phyloP scores from a whole-genome alignment of 2,888 invertebrate genomes.

The Harmothoe impar region DNA sequence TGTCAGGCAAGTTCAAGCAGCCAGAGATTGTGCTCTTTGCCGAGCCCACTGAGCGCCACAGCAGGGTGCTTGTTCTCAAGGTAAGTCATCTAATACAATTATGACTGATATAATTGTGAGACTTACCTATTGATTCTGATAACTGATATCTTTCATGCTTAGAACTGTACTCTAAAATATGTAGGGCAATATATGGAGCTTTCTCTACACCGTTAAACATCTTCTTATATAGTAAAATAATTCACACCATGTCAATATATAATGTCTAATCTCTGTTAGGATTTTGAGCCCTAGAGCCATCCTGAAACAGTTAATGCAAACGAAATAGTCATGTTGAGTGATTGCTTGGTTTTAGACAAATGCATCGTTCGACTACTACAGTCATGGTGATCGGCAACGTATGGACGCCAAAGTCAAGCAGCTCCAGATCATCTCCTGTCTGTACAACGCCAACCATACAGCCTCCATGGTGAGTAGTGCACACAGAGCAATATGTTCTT shows the following conservation, averaged over 20 bases:
- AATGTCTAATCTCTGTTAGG: no score
- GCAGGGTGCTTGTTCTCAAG: constrained; percentile 88
- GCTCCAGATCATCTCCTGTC: constrained; percentile 87
- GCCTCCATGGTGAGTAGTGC: constrained; percentile 74
- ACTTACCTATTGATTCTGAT: no score
- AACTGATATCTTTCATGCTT: not conserved
- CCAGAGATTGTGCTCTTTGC: constrained; percentile 91
- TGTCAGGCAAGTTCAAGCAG: constrained; percentile 89
- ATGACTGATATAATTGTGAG: not conserved
- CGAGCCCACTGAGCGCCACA: constrained; percentile 82
- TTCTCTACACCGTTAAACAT: no score
- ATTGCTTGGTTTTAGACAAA: constrained; percentile 63
- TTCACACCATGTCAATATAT: no score
- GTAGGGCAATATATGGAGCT: no score
- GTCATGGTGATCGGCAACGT: constrained; percentile 86
- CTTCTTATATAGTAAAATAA: no score
- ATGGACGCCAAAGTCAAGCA: constrained; percentile 87
- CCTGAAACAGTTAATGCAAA: no score
- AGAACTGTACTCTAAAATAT: not conserved
- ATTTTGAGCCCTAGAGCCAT: no score
- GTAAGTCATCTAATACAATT: constrained; percentile 75
- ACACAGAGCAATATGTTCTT: no score
- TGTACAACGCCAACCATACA: constrained; percentile 83
- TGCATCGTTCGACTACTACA: constrained; percentile 67
- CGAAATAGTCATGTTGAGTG: no score